Percentiles rank a stretch among this genome's conserved stretches.
Evolutionary conservation across 2,797 vertebrate species (phyloP).

Genomic region (Cryptoblepharus egeriae): DNA sequence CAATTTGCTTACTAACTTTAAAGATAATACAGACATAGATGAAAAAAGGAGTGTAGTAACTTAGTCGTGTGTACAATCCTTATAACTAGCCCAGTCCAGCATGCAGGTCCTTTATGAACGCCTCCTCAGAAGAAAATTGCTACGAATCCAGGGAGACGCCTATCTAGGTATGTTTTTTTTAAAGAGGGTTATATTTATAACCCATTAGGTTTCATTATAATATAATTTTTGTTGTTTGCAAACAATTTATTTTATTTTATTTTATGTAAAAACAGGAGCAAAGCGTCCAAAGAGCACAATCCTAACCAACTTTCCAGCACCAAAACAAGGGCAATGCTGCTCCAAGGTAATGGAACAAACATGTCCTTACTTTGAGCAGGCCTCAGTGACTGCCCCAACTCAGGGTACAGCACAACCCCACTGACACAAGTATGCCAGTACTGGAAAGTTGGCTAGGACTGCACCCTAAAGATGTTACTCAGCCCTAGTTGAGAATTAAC

Average conservation of each 20-base stretch:
- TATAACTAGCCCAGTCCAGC: conserved; percentile 98
- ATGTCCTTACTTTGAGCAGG: too few species aligned
- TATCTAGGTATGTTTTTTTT: conserved; percentile 95
- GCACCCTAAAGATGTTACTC: not conserved
- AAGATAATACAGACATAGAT: conserved; percentile 75
- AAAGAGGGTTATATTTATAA: conserved; percentile 74
- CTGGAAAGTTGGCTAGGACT: too few species aligned
- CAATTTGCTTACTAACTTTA: conserved; percentile 40
- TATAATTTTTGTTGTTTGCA: conserved; percentile 34
- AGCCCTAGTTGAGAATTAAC: not conserved
- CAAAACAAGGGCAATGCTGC: too few species aligned
- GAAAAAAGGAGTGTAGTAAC: conserved; percentile 84
- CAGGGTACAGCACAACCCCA: too few species aligned
- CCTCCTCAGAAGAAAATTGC: conserved; percentile 99
- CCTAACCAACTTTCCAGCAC: too few species aligned
- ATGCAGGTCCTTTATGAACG: conserved; percentile 99
- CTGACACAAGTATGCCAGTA: too few species aligned
- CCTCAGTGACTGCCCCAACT: too few species aligned
- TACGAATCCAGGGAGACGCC: conserved; percentile 91
- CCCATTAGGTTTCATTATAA: conserved; percentile 66
- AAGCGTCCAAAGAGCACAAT: too few species aligned
- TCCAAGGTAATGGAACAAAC: too few species aligned
- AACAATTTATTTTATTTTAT: conserved; percentile 4
- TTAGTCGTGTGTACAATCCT: conserved; percentile 94
- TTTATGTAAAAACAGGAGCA: conserved; percentile 34